phyloP scores from a whole-genome alignment of 2,888 invertebrate species.

The Agrotis segetum region DNA sequence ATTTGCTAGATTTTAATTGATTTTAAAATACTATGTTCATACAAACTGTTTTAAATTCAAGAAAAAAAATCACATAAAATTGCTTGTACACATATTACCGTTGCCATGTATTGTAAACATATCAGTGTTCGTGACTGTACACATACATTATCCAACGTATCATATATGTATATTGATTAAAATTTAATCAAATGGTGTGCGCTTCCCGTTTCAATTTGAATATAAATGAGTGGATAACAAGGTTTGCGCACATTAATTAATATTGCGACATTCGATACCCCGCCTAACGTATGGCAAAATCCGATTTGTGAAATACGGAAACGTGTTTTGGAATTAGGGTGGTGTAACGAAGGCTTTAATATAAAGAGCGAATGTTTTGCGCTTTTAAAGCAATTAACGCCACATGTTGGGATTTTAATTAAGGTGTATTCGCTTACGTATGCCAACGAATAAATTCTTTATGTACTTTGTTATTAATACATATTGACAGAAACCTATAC shows the following conservation, averaged over 20 bases:
- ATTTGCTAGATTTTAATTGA: neutral
- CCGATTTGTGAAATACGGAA: slow-evolving; percentile 57
- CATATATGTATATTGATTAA: slow-evolving; percentile 66
- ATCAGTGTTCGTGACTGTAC: neutral
- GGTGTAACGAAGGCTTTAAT: slow-evolving; percentile 24
- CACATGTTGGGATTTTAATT: slow-evolving; percentile 1
- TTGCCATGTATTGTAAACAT: neutral
- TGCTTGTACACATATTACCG: neutral
- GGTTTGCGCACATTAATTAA: slow-evolving; percentile 76
- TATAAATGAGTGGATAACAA: slow-evolving; percentile 78
- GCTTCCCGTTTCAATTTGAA: slow-evolving; percentile 81
- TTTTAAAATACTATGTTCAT: neutral
- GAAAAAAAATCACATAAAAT: no score
- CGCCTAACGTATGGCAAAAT: slow-evolving; percentile 47
- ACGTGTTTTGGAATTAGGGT: slow-evolving; percentile 44
- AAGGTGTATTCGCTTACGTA: neutral
- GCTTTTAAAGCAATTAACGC: slow-evolving; percentile 34
- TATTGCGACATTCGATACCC: slow-evolving; percentile 68
- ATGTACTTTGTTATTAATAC: neutral
- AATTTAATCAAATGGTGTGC: slow-evolving; percentile 78
- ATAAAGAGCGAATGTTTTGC: neutral
- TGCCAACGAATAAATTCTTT: neutral
- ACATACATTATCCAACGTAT: slow-evolving; percentile 28
- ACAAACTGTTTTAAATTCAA: neutral
- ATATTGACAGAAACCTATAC: neutral